A percentile compares a stretch with the other conserved stretches of the same genome.
phyloP scores from a whole-genome alignment of 1,140 invertebrate genomes.

The Chrysopa pallens region DNA sequence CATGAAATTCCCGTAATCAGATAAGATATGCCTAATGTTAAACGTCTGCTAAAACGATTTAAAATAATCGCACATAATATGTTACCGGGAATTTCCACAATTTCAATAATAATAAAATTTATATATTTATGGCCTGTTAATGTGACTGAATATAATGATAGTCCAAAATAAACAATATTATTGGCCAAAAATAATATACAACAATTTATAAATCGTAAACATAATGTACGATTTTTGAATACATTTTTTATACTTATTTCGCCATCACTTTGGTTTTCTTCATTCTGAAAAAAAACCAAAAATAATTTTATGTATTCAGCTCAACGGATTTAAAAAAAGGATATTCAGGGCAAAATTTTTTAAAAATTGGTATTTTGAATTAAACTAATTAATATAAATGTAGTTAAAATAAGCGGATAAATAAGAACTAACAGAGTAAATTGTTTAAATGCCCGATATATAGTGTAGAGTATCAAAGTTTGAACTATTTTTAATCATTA shows the following conservation, averaged over 20 bases:
- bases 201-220: slow-evolving; percentile 26
- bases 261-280: too few relatives aligned
- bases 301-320: too few relatives aligned
- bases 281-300: too few relatives aligned
- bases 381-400: too few relatives aligned
- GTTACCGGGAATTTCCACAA: slow-evolving; percentile 34
- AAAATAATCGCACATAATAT: slow-evolving; percentile 28
- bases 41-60: slow-evolving; percentile 35
- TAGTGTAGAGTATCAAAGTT: too few relatives aligned
- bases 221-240: slow-evolving; percentile 20
- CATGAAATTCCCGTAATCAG: slow-evolving; percentile 23
- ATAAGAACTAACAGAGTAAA: too few relatives aligned
- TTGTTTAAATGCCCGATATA: too few relatives aligned
- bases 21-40: slow-evolving; percentile 29
- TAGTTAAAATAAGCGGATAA: too few relatives aligned
- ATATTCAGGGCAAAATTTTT: too few relatives aligned
- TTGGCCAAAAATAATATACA: slow-evolving; percentile 28
- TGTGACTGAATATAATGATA: slow-evolving; percentile 40
- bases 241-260: neutral
- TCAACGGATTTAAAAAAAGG: too few relatives aligned
- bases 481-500: too few relatives aligned
- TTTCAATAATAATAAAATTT: slow-evolving; percentile 28
- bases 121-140: slow-evolving; percentile 32
- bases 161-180: slow-evolving; percentile 40
- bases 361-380: too few relatives aligned